These are phyloP conservation scores for Zaprionus gabonicus DNA, from an alignment of 1,140 invertebrate species.

Conservation along the genomic window DNA sequence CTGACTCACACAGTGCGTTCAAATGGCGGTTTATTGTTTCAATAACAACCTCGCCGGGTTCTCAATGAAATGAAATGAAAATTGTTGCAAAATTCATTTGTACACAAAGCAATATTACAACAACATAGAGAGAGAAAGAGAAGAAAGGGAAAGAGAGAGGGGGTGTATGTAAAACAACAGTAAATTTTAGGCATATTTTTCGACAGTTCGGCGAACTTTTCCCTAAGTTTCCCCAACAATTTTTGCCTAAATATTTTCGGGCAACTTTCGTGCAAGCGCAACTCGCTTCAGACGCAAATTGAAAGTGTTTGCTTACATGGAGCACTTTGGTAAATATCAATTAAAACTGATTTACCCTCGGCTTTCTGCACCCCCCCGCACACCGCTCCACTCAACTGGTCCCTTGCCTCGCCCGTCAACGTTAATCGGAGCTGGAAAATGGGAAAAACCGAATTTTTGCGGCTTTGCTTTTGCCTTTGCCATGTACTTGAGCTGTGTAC, in stretches of 20 bases:
- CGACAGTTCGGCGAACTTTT: not conserved
- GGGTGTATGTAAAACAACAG: not conserved
- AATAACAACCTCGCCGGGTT: conserved; percentile 38
- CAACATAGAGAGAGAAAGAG: not conserved
- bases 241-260: conserved; percentile 8
- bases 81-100: conserved; percentile 44
- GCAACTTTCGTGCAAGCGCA: conserved; percentile 38
- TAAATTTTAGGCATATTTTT: conserved; percentile 2
- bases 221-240: not conserved
- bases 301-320: conserved; percentile 78
- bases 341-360: conserved; percentile 77
- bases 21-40: conserved; percentile 49
- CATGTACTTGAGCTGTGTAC: conserved; percentile 46
- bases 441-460: conserved; percentile 60
- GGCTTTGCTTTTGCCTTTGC: conserved; percentile 48
- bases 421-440: conserved; percentile 65
- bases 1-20: not conserved
- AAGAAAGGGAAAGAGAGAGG: not conserved
- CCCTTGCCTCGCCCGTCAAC: conserved; percentile 7
- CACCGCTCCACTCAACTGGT: not conserved
- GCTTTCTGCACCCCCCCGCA: not conserved
- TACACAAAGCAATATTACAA: conserved; percentile 17
- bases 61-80: conserved; percentile 45
- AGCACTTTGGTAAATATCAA: conserved; percentile 83
- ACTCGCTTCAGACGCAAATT: conserved; percentile 62